Conservation (phyloP, 2,113 vertebrate genomes). For the Callopanchax toddi region DNA sequence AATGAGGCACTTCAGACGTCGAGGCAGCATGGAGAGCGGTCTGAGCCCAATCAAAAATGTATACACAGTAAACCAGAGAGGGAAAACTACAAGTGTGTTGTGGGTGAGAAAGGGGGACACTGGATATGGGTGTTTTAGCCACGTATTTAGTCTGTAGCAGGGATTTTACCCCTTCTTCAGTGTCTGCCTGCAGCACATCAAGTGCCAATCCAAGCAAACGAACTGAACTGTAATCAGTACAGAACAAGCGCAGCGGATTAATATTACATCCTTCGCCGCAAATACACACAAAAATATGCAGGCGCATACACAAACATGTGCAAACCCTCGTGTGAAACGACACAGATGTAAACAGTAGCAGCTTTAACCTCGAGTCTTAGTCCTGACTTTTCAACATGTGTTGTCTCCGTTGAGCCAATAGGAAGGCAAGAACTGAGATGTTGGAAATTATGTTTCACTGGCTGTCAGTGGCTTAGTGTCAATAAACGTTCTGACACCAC, state of each 20-base stretch:
- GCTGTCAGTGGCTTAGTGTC: slow-evolving; percentile 52
- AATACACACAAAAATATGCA: slow-evolving; percentile 44
- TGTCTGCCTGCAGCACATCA: slow-evolving; percentile 45
- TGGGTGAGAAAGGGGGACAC: slow-evolving; percentile 47
- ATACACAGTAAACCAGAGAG: slow-evolving; percentile 57
- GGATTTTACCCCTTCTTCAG: slow-evolving; percentile 50
- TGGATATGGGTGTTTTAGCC: slow-evolving; percentile 61
- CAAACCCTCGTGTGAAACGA: slow-evolving; percentile 20
- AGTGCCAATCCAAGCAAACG: slow-evolving; percentile 75
- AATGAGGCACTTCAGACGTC: slow-evolving; percentile 30
- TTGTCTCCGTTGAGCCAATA: slow-evolving; percentile 39
- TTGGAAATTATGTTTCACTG: slow-evolving; percentile 54
- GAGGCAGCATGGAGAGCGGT: slow-evolving; percentile 15
- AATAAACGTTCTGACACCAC: slow-evolving; percentile 48
- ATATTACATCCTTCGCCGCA: slow-evolving; percentile 53
- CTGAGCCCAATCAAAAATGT: slow-evolving; percentile 55
- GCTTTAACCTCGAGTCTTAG: slow-evolving; percentile 24
- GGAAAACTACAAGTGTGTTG: slow-evolving; percentile 62
- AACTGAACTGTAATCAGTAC: slow-evolving; percentile 62
- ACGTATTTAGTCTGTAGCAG: slow-evolving; percentile 64
- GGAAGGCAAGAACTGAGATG: slow-evolving; percentile 40
- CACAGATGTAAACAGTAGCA: slow-evolving; percentile 39
- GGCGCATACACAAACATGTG: slow-evolving; percentile 14
- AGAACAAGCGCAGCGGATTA: slow-evolving; percentile 52
- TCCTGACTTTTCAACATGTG: slow-evolving; percentile 57